A percentile compares a stretch with the other conserved stretches of the same genome.
These are phyloP conservation scores for Xyliphius kryptos DNA, from an alignment of 2,113 vertebrate genomes.

Conservation along the genomic window DNA sequence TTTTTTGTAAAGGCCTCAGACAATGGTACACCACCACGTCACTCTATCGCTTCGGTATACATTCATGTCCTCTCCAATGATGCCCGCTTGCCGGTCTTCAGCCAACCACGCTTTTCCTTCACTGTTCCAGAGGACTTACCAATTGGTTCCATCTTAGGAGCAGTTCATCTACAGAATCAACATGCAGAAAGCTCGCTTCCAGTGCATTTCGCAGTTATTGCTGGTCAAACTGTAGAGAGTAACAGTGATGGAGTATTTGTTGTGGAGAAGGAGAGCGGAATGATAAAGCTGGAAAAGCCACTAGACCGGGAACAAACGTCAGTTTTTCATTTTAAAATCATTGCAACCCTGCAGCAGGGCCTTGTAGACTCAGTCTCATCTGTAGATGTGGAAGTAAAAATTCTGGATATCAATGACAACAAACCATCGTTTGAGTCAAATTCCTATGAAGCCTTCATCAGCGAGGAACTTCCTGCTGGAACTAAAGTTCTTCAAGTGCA, in stretches of 20 bases:
- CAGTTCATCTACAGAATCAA: conserved; percentile 63
- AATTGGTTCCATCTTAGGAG: conserved; percentile 80
- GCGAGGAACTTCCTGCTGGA: conserved; percentile 85
- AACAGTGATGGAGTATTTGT: conserved; percentile 81
- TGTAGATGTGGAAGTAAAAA: conserved; percentile 81
- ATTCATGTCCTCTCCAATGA: conserved; percentile 86
- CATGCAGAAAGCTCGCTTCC: conserved; percentile 57
- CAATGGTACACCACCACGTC: conserved; percentile 77
- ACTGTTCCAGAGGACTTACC: conserved; percentile 76
- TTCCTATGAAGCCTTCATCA: conserved; percentile 78
- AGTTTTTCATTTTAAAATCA: conserved; percentile 81
- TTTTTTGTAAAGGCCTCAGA: conserved; percentile 98
- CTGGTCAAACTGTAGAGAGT: conserved; percentile 78
- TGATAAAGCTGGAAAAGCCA: conserved; percentile 85
- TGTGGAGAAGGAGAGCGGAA: conserved; percentile 80
- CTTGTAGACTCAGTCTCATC: conserved; percentile 78
- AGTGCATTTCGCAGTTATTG: conserved; percentile 70
- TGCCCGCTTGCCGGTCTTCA: conserved; percentile 75
- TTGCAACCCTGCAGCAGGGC: conserved; percentile 72
- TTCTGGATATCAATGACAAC: conserved; percentile 92
- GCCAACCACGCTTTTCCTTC: conserved; percentile 85
- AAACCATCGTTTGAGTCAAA: conserved; percentile 81
- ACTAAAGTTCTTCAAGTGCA: conserved; percentile 84
- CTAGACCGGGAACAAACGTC: conserved; percentile 79
- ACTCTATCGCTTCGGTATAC: conserved; percentile 88